Base-by-base conservation (phyloP, 2,113 vertebrate species). In the Electrona antarctica region DNA sequence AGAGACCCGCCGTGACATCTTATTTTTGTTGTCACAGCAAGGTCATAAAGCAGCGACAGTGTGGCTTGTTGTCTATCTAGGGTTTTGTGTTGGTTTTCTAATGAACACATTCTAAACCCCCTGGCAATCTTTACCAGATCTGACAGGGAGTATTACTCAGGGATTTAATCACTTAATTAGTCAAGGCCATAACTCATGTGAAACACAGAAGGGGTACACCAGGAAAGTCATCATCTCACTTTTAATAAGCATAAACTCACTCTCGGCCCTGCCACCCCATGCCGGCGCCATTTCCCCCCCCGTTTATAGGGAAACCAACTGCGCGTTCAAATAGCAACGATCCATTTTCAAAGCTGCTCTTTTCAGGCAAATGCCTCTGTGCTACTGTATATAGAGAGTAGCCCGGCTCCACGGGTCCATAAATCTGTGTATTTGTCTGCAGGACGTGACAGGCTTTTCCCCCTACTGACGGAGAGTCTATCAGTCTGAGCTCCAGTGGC, bases 371-470 rank as follows among this genome's bases (percentile, higher is more conserved):
- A 89, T 81, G 84, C 78, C 85, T 90, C 88, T 91, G 13, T 41
- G 50, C 50, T 52, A 52, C 50, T 11, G 89, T 90, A 86, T 90
- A 79, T 82, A 79, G 78, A 85, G 83, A 82, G 73, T 70, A 71
- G 84, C 73, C 76, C 55, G 88, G 73, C 85, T 86, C 88, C 76
- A 85, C 83, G 84, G 83, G 82, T 86, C 78, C 81, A 90, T 90
- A 90, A 89, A 91, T 91, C 89, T 89, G 86, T 85, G 88, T 88
- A 83, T 91, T 89, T 92, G 90, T 92, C 90, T 90, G 89, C 80
- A 76, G 81, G 82, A 88, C 78, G 88, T 85, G 90, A 90, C 89
- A 90, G 78, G 83, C 87, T 90, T 90, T 88, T 90, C 87, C 88
- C 88, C 89, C 89, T 41, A 41, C 87, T 88, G 89, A 91, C 87